Conservation (phyloP, 53 echinoderm and acorn worm species). For the Astropecten irregularis region DNA sequence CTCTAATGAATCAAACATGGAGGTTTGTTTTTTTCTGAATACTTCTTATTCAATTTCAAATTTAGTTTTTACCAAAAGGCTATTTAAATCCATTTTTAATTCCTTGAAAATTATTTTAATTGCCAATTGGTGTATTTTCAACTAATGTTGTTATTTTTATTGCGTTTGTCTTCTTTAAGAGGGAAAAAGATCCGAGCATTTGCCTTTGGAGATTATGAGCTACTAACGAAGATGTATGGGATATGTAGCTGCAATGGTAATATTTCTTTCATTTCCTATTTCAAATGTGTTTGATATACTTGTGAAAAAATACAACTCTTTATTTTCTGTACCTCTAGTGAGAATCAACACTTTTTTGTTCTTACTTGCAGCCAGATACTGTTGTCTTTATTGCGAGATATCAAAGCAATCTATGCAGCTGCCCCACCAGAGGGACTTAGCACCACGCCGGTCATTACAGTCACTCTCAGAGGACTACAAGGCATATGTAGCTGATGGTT, state of each 20-base stretch:
- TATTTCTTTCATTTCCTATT: constrained; percentile 42
- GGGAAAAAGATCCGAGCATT: neutral
- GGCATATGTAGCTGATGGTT: neutral
- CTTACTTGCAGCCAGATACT: constrained; percentile 30
- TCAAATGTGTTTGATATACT: neutral
- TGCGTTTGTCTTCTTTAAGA: neutral
- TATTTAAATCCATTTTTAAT: neutral
- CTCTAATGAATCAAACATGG: constrained; percentile 3
- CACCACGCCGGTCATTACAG: neutral
- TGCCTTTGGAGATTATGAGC: constrained; percentile 34
- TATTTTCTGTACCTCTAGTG: neutral
- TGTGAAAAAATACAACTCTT: too few relatives aligned
- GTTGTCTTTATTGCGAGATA: constrained; percentile 24
- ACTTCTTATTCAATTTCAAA: neutral
- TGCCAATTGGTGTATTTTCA: neutral
- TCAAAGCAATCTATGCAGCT: constrained; percentile 2
- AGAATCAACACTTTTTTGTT: neutral
- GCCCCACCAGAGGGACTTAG: neutral
- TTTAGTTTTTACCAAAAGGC: neutral
- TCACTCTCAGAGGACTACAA: neutral
- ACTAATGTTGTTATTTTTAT: neutral
- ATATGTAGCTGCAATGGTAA: constrained; percentile 20
- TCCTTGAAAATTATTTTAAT: neutral
- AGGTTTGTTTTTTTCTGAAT: neutral
- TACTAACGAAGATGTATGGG: too few relatives aligned